Percentiles rank a stretch among this genome's conserved stretches.
Conservation (phyloP, 2,888 invertebrate species). For the Euphydryas editha region DNA sequence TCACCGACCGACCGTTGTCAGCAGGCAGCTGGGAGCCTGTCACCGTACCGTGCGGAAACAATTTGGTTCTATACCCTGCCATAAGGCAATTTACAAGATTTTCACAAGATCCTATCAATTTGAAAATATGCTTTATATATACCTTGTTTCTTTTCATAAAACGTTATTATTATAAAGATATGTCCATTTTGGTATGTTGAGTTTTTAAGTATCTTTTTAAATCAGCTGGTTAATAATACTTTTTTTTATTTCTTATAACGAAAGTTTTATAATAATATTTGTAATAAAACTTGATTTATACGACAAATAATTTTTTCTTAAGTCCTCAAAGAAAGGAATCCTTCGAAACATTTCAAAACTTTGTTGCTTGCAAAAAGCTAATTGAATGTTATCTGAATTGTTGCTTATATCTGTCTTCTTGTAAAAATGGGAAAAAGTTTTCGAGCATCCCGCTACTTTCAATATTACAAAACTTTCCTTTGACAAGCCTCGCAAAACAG, state of each 20-base stretch:
- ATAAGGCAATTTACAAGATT: conserved; percentile 45
- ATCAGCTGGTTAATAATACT: not conserved
- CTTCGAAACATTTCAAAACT: conserved; percentile 45
- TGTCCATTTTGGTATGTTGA: too few relatives aligned
- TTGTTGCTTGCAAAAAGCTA: conserved; percentile 56
- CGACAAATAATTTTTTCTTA: conserved; percentile 17
- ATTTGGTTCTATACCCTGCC: conserved; percentile 47
- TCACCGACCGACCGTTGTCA: conserved; percentile 51
- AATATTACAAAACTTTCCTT: conserved; percentile 66
- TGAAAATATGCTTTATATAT: conserved; percentile 15
- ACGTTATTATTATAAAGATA: not conserved
- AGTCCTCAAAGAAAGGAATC: conserved; percentile 27
- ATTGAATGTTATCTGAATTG: conserved; percentile 68
- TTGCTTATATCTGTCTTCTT: conserved; percentile 51
- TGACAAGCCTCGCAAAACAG: conserved; percentile 50
- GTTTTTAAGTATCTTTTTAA: not conserved
- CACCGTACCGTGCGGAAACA: conserved; percentile 47
- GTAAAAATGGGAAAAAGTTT: conserved; percentile 55
- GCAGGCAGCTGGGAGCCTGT: conserved; percentile 49
- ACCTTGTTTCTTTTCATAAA: not conserved
- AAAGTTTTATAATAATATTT: conserved; percentile 1
- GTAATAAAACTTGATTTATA: conserved; percentile 10
- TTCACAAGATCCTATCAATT: conserved; percentile 41
- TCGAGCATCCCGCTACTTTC: conserved; percentile 58
- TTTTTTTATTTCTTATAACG: not conserved